Base-by-base conservation (phyloP, 1,140 invertebrate species). In the Plectrocnemia conspersa region DNA sequence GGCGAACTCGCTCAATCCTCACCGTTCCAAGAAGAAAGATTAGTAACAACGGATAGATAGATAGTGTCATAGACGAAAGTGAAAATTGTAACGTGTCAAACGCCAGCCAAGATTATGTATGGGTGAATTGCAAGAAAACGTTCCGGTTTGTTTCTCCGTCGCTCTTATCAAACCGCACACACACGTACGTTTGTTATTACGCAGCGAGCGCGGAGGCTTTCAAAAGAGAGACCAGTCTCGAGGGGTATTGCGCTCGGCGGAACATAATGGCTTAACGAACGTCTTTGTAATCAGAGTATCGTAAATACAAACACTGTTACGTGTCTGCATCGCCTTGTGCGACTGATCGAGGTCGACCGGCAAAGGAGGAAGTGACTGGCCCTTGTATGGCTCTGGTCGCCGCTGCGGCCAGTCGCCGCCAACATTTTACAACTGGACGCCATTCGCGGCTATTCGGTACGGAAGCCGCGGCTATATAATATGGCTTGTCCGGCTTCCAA, bases 191-290 rank as follows among this genome's bases (percentile, higher is more conserved):
- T 7, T n/a, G 15, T 16, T 38, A 38, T 38, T 38, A 16, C 35
- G 35, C 35, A 38, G 35, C 35, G 35, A 38, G n/a, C n/a, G n/a
- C n/a, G n/a, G n/a, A n/a, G 35, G 35, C 35, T 38, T 38, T 38
- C 35, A 38, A 38, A 38, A 38, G 7, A n/a, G n/a, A 4, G 35
- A 38, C 35, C 35, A 16, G 35, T 38, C 35, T 7, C 7, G 35
- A n/a, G n/a, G n/a, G 35, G 5, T 38, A 15, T 38, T 38, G 35
- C 35, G 35, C 35, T 38, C 18, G 18, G n/a, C n/a, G n/a, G 11
- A 38, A 38, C 11, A 38, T 38, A 5, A 15, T 38, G 35, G 35
- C 15, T n/a, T 7, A 38, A 38, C 35, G 35, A 38, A 38, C 35
- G 35, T 38, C 35, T 38, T 38, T 38, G 35, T 38, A 38, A 38